These are phyloP conservation scores for Epizoanthus rinbou DNA, from an alignment of 92 coral and sea anemone species.

Conservation along the genomic window DNA sequence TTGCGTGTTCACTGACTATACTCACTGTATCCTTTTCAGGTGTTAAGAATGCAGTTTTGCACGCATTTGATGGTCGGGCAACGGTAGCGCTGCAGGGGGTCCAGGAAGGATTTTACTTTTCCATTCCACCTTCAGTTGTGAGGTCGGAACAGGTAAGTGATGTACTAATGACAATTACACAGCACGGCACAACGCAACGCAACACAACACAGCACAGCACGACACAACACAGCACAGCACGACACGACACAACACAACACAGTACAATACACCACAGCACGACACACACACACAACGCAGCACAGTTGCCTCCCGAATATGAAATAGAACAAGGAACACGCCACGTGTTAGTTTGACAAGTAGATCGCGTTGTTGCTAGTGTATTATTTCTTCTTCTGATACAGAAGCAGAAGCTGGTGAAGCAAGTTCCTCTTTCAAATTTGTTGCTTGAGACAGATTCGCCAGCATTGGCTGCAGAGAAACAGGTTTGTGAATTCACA, in stretches of 20 bases:
- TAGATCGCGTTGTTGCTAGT: background rate
- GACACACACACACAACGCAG: too few relatives aligned
- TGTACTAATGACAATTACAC: too few relatives aligned
- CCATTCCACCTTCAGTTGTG: slow-evolving; percentile 91
- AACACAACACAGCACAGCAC: too few relatives aligned
- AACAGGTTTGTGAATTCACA: slow-evolving; percentile 70
- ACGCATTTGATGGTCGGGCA: slow-evolving; percentile 98
- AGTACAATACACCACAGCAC: too few relatives aligned
- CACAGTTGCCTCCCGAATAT: too few relatives aligned
- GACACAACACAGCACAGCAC: too few relatives aligned
- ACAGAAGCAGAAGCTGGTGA: slow-evolving; percentile 95
- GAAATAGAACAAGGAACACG: too few relatives aligned
- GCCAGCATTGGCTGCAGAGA: slow-evolving; percentile 95
- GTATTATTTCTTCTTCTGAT: background rate
- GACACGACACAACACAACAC: too few relatives aligned
- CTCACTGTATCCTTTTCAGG: slow-evolving; percentile 43
- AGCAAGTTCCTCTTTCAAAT: slow-evolving; percentile 86
- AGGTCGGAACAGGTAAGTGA: slow-evolving; percentile 87
- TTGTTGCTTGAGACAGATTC: slow-evolving; percentile 96
- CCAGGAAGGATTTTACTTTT: slow-evolving; percentile 84
- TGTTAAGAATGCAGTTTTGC: slow-evolving; percentile 85
- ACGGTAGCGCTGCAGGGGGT: slow-evolving; percentile 96
- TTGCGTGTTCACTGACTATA: background rate
- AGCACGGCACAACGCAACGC: too few relatives aligned
- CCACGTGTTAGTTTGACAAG: too few relatives aligned